Percentiles rank a stretch among this genome's conserved stretches.
phyloP scores from a whole-genome alignment of 1,140 invertebrate genomes.

The Coboldia fuscipes region DNA sequence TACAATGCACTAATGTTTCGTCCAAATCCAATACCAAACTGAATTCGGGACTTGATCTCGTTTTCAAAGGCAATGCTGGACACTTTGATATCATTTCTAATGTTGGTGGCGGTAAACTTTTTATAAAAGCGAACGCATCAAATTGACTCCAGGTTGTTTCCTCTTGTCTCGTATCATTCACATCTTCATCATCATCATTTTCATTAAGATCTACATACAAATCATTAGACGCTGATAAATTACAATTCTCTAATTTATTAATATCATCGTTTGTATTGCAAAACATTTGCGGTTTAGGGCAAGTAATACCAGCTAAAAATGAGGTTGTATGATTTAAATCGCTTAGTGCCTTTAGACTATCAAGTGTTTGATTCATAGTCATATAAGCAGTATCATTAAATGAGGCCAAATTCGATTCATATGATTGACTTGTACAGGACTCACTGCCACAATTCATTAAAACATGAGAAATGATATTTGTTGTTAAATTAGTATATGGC shows the following conservation, averaged over 20 bases:
- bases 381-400: not conserved
- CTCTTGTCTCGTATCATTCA: constrained; percentile 22
- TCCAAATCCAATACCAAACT: constrained; percentile 61
- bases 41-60: constrained; percentile 80
- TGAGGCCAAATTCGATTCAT: not conserved
- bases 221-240: not conserved
- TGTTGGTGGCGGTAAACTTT: constrained; percentile 71
- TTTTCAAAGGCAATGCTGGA: constrained; percentile 83
- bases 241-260: not conserved
- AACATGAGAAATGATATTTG: too few species aligned
- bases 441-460: constrained; percentile 2
- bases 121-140: constrained; percentile 81
- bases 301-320: constrained; percentile 23
- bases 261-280: not conserved
- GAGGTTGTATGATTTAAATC: constrained; percentile 20
- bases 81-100: constrained; percentile 65
- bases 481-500: constrained; percentile 3
- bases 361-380: constrained; percentile 13
- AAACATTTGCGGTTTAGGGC: constrained; percentile 11
- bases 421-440: not conserved
- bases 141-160: constrained; percentile 57
- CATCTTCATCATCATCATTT: constrained; percentile 22
- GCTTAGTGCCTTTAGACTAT: constrained; percentile 23
- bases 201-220: not conserved
- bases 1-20: constrained; percentile 92